These are phyloP conservation scores for Muscicapa adusta DNA, from an alignment of 2,113 vertebrate species.

Conservation along the genomic window DNA sequence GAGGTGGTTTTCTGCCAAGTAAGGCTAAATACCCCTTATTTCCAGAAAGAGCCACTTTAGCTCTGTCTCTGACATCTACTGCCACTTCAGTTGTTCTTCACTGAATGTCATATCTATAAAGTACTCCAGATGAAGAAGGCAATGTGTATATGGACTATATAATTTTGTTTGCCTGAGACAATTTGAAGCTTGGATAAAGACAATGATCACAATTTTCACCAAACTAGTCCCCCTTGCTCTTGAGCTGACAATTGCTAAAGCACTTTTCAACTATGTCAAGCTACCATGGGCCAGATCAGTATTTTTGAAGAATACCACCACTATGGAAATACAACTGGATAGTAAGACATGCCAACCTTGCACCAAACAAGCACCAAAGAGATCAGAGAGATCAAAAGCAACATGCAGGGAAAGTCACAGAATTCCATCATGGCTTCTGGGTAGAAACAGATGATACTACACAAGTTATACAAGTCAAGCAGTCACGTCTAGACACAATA, in stretches of 20 bases:
- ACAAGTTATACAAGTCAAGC: not conserved
- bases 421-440: not conserved
- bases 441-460: not conserved
- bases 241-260: not conserved
- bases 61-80: not conserved
- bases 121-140: not conserved
- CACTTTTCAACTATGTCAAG: not conserved
- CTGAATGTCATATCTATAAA: not conserved
- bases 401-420: not conserved
- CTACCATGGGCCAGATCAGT: not conserved
- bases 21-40: not conserved
- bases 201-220: not conserved
- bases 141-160: not conserved
- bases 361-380: not conserved
- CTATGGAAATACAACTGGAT: not conserved
- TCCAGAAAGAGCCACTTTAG: not conserved
- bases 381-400: not conserved
- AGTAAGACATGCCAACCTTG: not conserved
- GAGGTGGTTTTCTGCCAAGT: not conserved
- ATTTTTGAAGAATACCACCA: not conserved
- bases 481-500: not conserved
- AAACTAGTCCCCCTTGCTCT: not conserved
- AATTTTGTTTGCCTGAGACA: not conserved
- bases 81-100: not conserved
- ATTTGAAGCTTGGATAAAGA: not conserved